Conservation (phyloP, 2,888 invertebrate species). For the Conops quadrifasciatus region DNA sequence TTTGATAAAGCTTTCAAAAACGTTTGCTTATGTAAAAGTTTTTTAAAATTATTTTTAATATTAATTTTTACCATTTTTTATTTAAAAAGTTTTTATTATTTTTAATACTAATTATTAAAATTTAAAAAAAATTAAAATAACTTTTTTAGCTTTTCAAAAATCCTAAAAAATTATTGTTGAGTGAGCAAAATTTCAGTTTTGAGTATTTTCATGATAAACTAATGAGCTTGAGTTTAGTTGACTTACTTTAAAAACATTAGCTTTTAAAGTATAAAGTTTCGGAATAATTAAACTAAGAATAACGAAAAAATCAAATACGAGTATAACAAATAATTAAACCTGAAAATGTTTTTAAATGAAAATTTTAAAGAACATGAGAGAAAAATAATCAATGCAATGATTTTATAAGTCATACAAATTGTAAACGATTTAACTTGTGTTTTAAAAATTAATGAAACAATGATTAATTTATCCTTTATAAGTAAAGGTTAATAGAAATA, state of each 20-base stretch:
- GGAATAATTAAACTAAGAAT: not conserved
- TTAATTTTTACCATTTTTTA: too few species aligned
- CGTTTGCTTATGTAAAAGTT: slow-evolving; percentile 3
- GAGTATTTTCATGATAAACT: slow-evolving; percentile 10
- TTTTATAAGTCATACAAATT: not conserved
- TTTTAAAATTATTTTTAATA: slow-evolving; percentile 30
- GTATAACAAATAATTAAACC: too few species aligned
- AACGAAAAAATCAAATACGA: not conserved
- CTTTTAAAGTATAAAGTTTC: not conserved
- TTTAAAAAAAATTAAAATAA: not conserved
- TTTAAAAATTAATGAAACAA: slow-evolving; percentile 2
- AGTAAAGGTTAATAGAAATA: too few species aligned
- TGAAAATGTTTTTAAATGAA: too few species aligned
- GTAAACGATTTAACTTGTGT: not conserved
- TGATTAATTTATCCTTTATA: too few species aligned
- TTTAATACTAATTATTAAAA: not conserved
- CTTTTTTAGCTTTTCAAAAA: not conserved
- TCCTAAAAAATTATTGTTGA: slow-evolving; percentile 7
- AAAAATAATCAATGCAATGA: too few species aligned
- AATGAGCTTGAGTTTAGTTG: not conserved
- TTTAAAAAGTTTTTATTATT: too few species aligned
- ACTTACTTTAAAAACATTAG: not conserved
- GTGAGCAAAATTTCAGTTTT: slow-evolving; percentile 28
- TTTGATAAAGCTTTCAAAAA: too few species aligned
- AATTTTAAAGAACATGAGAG: not conserved